phyloP scores from a whole-genome alignment of 2,888 invertebrate genomes.

The Phymatocera aterrima region DNA sequence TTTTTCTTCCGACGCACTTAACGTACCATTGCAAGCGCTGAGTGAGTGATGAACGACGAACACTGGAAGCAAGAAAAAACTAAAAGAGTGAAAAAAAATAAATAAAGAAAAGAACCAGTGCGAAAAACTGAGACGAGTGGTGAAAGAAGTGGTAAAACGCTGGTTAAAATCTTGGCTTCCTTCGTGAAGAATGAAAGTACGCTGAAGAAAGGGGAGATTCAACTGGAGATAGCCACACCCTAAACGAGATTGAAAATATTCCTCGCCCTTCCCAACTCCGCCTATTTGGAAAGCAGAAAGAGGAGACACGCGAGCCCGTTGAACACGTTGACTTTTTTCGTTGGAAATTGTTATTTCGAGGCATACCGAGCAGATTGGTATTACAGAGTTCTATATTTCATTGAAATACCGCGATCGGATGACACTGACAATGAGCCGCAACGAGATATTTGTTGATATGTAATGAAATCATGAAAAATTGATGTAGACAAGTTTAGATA shows the following conservation, averaged over 20 bases:
- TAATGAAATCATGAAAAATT: background rate
- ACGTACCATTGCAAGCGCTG: background rate
- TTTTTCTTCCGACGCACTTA: background rate
- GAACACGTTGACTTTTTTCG: constrained; percentile 27
- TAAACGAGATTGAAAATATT: constrained; percentile 41
- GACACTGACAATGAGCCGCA: background rate
- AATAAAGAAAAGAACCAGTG: background rate
- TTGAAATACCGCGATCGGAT: background rate
- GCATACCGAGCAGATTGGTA: background rate
- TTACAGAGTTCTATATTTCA: background rate
- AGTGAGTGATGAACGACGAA: constrained; percentile 27
- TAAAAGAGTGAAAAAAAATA: background rate
- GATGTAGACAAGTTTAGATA: too few species aligned
- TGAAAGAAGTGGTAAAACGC: constrained; percentile 9
- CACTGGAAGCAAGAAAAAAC: background rate
- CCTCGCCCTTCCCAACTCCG: background rate
- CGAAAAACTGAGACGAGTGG: constrained; percentile 10
- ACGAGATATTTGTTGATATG: background rate
- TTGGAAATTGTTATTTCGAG: background rate
- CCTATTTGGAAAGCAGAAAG: background rate
- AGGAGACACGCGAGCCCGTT: background rate
- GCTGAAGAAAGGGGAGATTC: constrained; percentile 29
- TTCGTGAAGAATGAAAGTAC: constrained; percentile 9
- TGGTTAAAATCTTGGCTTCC: constrained; percentile 26
- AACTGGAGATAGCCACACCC: constrained; percentile 17